Base-by-base conservation (phyloP, 2,797 vertebrate genomes). In the Lophotriccus pileatus region DNA sequence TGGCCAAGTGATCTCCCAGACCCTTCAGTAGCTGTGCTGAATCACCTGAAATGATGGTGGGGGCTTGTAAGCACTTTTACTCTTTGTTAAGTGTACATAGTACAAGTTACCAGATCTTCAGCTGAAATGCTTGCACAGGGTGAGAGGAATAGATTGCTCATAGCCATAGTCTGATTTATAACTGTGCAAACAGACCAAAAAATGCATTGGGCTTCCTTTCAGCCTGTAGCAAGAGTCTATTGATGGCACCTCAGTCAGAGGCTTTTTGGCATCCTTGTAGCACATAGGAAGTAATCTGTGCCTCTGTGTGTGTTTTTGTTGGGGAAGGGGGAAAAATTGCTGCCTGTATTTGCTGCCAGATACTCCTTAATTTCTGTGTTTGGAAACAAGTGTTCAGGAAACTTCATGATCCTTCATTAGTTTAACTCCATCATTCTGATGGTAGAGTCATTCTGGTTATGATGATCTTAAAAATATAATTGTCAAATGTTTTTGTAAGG, bases 291-390 rank as follows among this genome's bases (percentile, higher is more conserved):
- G 19, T 21, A 27, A 5, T 94, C 41, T 72, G 10, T 86, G 86
- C 92, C 53, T 83, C 67, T 87, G 87, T 37, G 56, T 89, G 80
- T 86, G 84, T 34, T 66, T 89, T 93, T 93, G 44, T 7, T 93
- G 85, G 88, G 85, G 67, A 96, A 88, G 77, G 84, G 62, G 63
- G 56, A 85, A 75, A 93, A 68, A 85, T 13, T 74, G 52, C 93
- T 95, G 88, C 90, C 81, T 89, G 16, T 78, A 62, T 44, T 79
- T 46, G 75, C 52, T 87, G 47, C 60, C 25, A 80, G 28, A 32
- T 85, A 78, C 72, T 72, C 36, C n/a, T 87, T 84, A 2, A 1
- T 83, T 87, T 87, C 72, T 46, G 20, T 34, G 24, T 78, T 88
- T 58, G 77, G 60, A 90, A 93, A 79, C 80, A 87, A 90, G 30